These are phyloP conservation scores for Tinamus major DNA, from an alignment of 2,797 vertebrate species.

Conservation along the genomic window DNA sequence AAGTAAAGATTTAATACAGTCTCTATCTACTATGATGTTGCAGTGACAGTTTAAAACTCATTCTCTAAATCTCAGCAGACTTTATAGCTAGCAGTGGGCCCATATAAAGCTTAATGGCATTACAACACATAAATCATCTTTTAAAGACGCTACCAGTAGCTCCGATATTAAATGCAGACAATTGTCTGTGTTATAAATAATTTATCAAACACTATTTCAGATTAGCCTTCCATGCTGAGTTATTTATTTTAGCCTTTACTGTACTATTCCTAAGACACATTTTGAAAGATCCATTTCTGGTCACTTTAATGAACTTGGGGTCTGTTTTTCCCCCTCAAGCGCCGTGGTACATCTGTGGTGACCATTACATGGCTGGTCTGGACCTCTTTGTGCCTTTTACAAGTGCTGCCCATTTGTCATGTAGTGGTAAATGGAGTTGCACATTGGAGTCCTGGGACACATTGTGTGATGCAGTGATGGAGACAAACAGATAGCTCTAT, in stretches of 20 bases:
- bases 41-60: constrained; percentile 96
- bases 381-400: constrained; percentile 79
- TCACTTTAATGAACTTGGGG: constrained; percentile 92
- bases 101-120: constrained; percentile 94
- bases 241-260: constrained; percentile 93
- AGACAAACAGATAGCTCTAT: constrained; percentile 82
- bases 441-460: constrained; percentile 90
- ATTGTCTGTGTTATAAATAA: constrained; percentile 98
- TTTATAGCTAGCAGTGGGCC: constrained; percentile 91
- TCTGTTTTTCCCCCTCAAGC: constrained; percentile 82
- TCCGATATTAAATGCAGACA: constrained; percentile 96
- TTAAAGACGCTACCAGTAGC: constrained; percentile 94
- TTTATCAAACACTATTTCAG: constrained; percentile 92
- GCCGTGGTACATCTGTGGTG: constrained; percentile 87
- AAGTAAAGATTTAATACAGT: constrained; percentile 91
- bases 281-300: constrained; percentile 87
- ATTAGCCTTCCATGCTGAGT: constrained; percentile 83
- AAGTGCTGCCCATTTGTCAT: constrained; percentile 91
- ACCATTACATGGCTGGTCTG: constrained; percentile 86
- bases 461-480: constrained; percentile 77
- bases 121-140: constrained; percentile 99
- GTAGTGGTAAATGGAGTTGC: constrained; percentile 90
- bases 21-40: constrained; percentile 83
- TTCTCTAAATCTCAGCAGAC: constrained; percentile 92
- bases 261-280: constrained; percentile 89